These are phyloP conservation scores for Catostomus latipinnis DNA, from an alignment of 2,797 vertebrate species.

Conservation along the genomic window DNA sequence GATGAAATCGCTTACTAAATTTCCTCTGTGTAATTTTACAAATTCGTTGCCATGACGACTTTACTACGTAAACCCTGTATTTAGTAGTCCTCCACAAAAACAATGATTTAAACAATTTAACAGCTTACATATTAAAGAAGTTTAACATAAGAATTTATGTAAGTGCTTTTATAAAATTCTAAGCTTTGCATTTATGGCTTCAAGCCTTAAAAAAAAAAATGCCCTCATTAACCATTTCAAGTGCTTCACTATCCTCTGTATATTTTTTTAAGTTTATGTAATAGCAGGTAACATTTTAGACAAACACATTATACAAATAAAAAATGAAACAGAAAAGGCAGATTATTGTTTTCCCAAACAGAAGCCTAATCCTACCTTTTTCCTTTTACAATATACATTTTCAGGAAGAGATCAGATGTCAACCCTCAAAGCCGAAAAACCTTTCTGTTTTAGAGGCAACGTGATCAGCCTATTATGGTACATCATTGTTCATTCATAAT, in stretches of 20 bases:
- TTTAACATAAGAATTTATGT: no score
- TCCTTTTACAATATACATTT: slow-evolving; percentile 71
- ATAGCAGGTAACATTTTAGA: slow-evolving; percentile 19
- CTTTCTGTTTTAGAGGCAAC: slow-evolving; percentile 66
- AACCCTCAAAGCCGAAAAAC: slow-evolving; percentile 63
- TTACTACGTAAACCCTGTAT: no score
- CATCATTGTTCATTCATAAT: slow-evolving; percentile 65
- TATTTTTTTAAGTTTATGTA: background rate
- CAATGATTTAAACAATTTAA: no score
- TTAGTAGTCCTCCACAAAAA: no score
- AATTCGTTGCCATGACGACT: no score
- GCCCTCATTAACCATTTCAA: slow-evolving; percentile 1
- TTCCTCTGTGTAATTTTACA: no score
- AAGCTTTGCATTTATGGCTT: no score
- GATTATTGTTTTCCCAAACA: slow-evolving; percentile 57
- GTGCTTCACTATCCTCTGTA: no score
- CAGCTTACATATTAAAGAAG: no score
- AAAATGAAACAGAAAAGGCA: slow-evolving; percentile 24
- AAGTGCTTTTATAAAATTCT: no score
- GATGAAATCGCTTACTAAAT: no score
- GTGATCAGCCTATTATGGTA: slow-evolving; percentile 64
- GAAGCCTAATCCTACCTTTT: slow-evolving; percentile 67
- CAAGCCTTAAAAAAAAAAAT: no score
- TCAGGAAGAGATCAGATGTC: slow-evolving; percentile 75
- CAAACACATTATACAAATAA: slow-evolving; percentile 37